phyloP scores from a whole-genome alignment of 1,140 invertebrate species.

The Aphaenogaster rudis region DNA sequence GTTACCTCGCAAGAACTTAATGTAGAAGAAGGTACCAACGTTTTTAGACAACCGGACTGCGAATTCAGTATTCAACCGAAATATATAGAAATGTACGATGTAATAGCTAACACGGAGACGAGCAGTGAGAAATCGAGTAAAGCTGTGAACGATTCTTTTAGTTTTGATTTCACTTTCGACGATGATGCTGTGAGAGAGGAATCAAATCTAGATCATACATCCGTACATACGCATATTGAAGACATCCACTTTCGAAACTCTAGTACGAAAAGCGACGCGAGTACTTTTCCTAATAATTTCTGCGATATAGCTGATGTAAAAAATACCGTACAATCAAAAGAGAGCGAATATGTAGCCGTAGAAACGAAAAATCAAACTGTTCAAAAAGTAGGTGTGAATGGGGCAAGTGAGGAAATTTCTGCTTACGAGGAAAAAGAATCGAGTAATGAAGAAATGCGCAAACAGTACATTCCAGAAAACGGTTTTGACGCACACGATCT shows the following conservation, averaged over 20 bases:
- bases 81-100: slow-evolving; percentile 52
- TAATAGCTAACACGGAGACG: slow-evolving; percentile 24
- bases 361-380: slow-evolving; percentile 54
- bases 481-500: neutral
- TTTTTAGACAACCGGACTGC: slow-evolving; percentile 70
- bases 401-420: slow-evolving; percentile 15
- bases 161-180: slow-evolving; percentile 68
- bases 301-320: slow-evolving; percentile 38
- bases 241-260: slow-evolving; percentile 29
- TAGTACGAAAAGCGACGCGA: neutral
- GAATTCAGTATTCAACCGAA: slow-evolving; percentile 62
- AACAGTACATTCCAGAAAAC: slow-evolving; percentile 27
- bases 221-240: slow-evolving; percentile 62
- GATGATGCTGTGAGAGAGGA: slow-evolving; percentile 53
- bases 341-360: slow-evolving; percentile 28
- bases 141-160: slow-evolving; percentile 60
- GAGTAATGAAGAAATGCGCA: neutral
- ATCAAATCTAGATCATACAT: slow-evolving; percentile 71
- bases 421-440: neutral
- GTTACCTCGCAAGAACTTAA: slow-evolving; percentile 58
- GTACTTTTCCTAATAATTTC: slow-evolving; percentile 24
- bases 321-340: slow-evolving; percentile 70
- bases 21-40: slow-evolving; percentile 66
- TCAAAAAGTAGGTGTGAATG: slow-evolving; percentile 18
- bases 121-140: slow-evolving; percentile 32